A percentile compares a stretch with the other conserved stretches of the same genome.
Conservation (phyloP, 2,888 invertebrate species). For the Aleiodes alternator region DNA sequence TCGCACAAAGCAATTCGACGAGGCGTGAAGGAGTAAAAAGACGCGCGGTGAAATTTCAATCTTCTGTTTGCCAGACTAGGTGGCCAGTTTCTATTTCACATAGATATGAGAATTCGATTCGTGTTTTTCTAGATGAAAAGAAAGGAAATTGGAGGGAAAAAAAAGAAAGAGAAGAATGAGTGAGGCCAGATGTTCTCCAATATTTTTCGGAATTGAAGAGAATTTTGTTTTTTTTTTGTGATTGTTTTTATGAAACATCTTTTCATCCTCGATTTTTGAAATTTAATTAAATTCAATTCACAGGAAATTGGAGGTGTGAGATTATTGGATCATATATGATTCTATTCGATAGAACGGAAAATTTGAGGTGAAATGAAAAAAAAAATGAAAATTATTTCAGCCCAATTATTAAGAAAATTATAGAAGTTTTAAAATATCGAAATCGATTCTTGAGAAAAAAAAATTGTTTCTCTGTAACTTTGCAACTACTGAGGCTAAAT, state of each 20-base stretch:
- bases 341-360: too few relatives aligned
- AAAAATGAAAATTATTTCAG: too few relatives aligned
- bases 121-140: constrained; percentile 8
- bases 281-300: constrained; percentile 10
- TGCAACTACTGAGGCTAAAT: too few relatives aligned
- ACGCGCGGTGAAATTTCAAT: constrained; percentile 33
- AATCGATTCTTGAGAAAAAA: too few relatives aligned
- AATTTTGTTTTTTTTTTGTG: not conserved
- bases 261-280: constrained; percentile 26
- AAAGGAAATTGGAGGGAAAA: not conserved
- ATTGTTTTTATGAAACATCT: not conserved
- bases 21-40: constrained; percentile 33
- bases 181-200: constrained; percentile 8
- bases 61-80: constrained; percentile 26
- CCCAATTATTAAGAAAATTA: too few relatives aligned
- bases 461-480: too few relatives aligned
- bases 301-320: too few relatives aligned
- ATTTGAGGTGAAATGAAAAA: too few relatives aligned
- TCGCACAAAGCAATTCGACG: constrained; percentile 26
- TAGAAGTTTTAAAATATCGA: too few relatives aligned
- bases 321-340: too few relatives aligned
- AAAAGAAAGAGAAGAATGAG: not conserved
- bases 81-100: constrained; percentile 24
- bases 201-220: not conserved
- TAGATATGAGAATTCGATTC: not conserved